Percentiles rank a stretch among this genome's conserved stretches.
phyloP scores from a whole-genome alignment of 2,113 vertebrate species.

The Lagenorhynchus albirostris region DNA sequence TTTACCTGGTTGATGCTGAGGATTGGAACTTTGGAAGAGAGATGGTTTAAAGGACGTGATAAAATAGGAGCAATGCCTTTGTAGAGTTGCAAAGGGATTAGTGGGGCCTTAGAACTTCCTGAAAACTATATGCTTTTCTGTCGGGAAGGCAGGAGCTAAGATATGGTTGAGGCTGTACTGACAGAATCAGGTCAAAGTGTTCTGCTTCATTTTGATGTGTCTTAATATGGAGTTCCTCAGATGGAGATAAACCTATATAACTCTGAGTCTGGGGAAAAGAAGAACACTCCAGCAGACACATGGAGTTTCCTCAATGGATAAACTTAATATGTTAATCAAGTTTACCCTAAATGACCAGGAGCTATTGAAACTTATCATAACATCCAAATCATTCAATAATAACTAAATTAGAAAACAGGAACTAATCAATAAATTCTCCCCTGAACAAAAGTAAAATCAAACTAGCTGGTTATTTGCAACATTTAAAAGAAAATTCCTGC shows the following conservation, averaged over 20 bases:
- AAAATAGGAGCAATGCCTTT: background rate
- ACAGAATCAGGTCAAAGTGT: conserved; percentile 65
- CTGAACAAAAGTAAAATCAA: background rate
- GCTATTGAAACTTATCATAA: background rate
- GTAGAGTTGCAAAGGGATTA: conserved; percentile 27
- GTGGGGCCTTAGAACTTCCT: background rate
- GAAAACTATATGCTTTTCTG: background rate
- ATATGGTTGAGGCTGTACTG: background rate
- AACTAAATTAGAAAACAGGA: background rate
- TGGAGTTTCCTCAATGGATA: background rate
- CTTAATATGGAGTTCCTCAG: conserved; percentile 19
- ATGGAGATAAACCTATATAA: background rate
- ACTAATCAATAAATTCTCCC: background rate
- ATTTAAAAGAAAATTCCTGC: background rate
- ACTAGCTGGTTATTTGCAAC: background rate
- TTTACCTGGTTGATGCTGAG: background rate
- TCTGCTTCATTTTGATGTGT: conserved; percentile 29
- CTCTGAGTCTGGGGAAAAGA: background rate
- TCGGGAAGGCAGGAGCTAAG: background rate
- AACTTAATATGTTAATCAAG: background rate
- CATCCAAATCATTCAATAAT: background rate
- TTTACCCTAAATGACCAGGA: background rate
- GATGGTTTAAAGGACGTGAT: background rate
- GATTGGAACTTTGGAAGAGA: background rate
- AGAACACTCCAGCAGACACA: background rate